Evolutionary conservation across 2,113 vertebrate genomes (phyloP).

Genomic region (Grammomys surdaster): DNA sequence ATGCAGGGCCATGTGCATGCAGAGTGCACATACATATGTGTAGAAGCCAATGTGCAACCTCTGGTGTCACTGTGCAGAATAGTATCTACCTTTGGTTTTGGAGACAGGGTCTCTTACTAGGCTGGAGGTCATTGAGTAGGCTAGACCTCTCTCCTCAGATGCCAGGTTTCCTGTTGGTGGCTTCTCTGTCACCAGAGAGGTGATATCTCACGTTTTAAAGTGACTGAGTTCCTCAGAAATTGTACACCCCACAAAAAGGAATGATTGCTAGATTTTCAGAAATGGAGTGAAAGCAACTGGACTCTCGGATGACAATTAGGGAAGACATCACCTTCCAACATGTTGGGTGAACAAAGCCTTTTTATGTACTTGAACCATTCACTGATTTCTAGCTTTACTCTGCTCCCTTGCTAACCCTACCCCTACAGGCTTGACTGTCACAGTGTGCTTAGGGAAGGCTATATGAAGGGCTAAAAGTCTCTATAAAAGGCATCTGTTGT

Average conservation of each 20-base stretch:
- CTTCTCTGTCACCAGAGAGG: not conserved
- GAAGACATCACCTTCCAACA: not conserved
- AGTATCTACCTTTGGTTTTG: not conserved
- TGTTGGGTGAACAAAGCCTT: conserved; percentile 5
- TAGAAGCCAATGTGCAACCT: not conserved
- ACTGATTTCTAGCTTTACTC: not conserved
- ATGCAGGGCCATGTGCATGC: no score
- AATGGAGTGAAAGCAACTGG: not conserved
- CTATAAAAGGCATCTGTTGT: conserved; percentile 52
- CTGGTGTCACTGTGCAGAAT: not conserved
- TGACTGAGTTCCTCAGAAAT: conserved; percentile 17
- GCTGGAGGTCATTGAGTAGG: not conserved
- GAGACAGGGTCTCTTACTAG: not conserved
- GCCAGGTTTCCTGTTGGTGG: not conserved
- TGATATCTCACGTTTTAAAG: not conserved
- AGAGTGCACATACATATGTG: not conserved
- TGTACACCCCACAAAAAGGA: not conserved
- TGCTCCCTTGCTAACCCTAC: conserved; percentile 62
- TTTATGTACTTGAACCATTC: conserved; percentile 11
- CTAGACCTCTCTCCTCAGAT: not conserved
- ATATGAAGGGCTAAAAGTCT: conserved; percentile 23
- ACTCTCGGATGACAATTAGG: not conserved
- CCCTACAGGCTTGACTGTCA: conserved; percentile 69
- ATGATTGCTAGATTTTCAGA: not conserved
- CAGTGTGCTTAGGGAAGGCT: conserved; percentile 64